A percentile compares a stretch with the other conserved stretches of the same genome.
Conservation (phyloP, 2,888 invertebrate genomes). For the Mesodorylaimus sp. region DNA sequence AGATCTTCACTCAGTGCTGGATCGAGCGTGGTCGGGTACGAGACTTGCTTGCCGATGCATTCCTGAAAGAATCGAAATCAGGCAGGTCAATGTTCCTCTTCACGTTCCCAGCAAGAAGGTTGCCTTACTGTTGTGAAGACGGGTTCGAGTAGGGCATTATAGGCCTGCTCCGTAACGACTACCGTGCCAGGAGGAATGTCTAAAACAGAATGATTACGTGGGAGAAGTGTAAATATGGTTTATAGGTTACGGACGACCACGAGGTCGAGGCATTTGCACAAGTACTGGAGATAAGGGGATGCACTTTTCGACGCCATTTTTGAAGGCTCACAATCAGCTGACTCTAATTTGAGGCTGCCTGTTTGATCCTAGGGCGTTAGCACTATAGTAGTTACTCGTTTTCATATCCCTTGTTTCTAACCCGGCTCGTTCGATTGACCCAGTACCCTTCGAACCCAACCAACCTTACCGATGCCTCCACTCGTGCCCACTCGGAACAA, state of each 20-base stretch:
- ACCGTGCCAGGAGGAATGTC: constrained; percentile 72
- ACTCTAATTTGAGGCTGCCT: too few relatives aligned
- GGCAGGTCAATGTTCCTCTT: not conserved
- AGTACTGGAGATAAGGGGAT: too few relatives aligned
- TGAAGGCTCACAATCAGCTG: too few relatives aligned
- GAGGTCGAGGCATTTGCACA: too few relatives aligned
- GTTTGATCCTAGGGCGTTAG: too few relatives aligned
- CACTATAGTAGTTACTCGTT: too few relatives aligned
- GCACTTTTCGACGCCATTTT: too few relatives aligned
- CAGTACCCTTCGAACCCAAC: too few relatives aligned
- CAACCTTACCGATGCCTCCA: constrained; percentile 58
- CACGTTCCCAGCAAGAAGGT: not conserved
- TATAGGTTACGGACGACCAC: too few relatives aligned
- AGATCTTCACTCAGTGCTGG: constrained; percentile 58
- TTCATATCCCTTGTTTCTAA: too few relatives aligned
- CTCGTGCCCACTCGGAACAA: constrained; percentile 85
- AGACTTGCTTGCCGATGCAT: constrained; percentile 27
- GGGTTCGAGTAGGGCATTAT: constrained; percentile 65
- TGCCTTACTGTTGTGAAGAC: constrained; percentile 16
- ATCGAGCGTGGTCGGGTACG: constrained; percentile 61
- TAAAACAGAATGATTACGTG: constrained; percentile 10
- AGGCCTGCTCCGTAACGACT: constrained; percentile 72
- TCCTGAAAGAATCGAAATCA: constrained; percentile 16
- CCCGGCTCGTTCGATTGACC: too few relatives aligned
- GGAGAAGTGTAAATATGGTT: too few relatives aligned